phyloP scores from a whole-genome alignment of 2,797 vertebrate genomes.

The Columba guinea region DNA sequence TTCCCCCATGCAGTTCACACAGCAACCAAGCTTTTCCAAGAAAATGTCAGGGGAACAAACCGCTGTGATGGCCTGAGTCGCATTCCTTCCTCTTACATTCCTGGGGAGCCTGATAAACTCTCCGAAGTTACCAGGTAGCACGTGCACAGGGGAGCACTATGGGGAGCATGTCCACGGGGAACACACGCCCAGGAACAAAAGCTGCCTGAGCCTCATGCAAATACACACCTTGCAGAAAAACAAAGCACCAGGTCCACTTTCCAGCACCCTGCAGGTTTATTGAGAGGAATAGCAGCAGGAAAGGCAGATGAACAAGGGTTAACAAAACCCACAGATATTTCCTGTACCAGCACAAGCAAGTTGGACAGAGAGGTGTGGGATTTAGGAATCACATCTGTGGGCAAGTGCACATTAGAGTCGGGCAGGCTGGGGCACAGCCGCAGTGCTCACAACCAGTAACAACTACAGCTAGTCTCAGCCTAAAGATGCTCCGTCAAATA shows the following conservation, averaged over 20 bases:
- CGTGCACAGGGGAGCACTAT: background rate
- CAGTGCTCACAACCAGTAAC: background rate
- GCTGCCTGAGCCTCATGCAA: background rate
- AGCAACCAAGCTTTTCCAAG: background rate
- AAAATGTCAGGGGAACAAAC: slow-evolving; percentile 42
- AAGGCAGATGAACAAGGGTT: background rate
- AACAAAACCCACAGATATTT: background rate
- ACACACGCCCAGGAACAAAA: background rate
- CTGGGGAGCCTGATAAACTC: background rate
- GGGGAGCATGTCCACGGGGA: background rate
- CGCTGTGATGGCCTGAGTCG: background rate
- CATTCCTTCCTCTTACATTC: background rate
- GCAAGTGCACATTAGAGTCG: accelerated
- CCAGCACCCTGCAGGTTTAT: background rate
- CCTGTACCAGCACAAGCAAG: background rate
- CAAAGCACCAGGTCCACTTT: background rate
- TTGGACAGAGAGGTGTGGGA: background rate
- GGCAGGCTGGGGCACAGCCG: background rate
- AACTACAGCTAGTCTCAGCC: background rate
- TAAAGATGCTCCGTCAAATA: background rate
- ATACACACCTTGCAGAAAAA: accelerated
- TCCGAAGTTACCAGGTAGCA: background rate
- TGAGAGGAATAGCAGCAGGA: background rate
- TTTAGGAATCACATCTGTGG: background rate
- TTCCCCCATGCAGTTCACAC: slow-evolving; percentile 14